A percentile compares a stretch with the other conserved stretches of the same genome.
phyloP scores from a whole-genome alignment of 1,140 invertebrate genomes.

The Ceratina japonica region DNA sequence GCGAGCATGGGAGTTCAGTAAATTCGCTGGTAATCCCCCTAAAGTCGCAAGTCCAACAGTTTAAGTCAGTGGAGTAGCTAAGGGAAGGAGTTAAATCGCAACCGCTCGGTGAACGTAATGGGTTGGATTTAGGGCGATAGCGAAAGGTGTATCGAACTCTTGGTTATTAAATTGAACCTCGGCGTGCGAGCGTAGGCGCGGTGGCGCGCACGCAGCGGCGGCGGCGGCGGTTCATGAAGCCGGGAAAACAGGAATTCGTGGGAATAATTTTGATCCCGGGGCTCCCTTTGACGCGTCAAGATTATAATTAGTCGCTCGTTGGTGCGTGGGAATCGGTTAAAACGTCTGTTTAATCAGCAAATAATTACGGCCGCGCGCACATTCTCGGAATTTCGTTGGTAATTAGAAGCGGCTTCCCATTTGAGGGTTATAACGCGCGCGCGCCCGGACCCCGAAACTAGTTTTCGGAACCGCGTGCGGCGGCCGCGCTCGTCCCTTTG shows the following conservation, averaged over 20 bases:
- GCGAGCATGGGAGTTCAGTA: conserved; percentile 57
- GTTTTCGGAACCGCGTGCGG: not conserved
- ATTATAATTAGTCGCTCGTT: conserved; percentile 12
- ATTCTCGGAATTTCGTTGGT: not conserved
- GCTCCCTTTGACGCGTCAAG: not conserved
- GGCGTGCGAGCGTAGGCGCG: too few species aligned
- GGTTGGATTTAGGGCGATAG: conserved; percentile 63
- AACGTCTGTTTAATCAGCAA: conserved; percentile 10
- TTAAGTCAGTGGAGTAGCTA: conserved; percentile 71
- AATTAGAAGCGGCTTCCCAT: not conserved
- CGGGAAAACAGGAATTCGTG: conserved; percentile 30
- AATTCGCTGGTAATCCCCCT: conserved; percentile 73
- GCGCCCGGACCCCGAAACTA: not conserved
- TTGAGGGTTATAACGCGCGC: too few species aligned
- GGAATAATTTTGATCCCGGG: conserved; percentile 32
- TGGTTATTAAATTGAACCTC: conserved; percentile 64
- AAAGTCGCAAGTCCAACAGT: conserved; percentile 77
- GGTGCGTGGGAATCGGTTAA: not conserved
- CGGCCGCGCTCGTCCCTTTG: not conserved
- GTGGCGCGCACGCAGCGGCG: not conserved
- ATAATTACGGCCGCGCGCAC: not conserved
- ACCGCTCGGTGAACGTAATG: conserved; percentile 65
- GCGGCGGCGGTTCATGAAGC: conserved; percentile 17
- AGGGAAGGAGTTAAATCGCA: conserved; percentile 51
- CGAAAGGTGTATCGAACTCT: conserved; percentile 60